Evolutionary conservation across 2,113 vertebrate genomes (phyloP).

Genomic region (Thryonomys swinderianus): DNA sequence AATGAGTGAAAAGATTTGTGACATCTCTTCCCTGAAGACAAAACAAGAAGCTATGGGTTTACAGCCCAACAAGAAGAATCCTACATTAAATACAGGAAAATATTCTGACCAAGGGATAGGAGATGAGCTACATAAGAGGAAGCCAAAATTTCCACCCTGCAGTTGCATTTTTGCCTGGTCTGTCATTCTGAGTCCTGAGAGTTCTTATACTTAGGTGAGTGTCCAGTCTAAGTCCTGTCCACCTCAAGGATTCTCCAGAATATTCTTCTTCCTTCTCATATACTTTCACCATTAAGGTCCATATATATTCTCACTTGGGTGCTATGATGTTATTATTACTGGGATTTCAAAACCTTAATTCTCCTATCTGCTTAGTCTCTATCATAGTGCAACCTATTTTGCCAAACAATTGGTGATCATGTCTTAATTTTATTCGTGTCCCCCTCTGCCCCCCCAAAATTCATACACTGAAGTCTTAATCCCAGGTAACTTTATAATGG

Average conservation of each 20-base stretch:
- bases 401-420: background rate
- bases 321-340: accelerated
- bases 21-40: background rate
- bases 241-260: background rate
- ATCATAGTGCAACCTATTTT: background rate
- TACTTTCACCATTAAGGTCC: background rate
- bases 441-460: background rate
- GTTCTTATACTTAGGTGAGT: accelerated
- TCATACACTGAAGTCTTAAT: background rate
- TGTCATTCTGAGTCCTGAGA: background rate
- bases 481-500: background rate
- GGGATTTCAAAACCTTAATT: background rate
- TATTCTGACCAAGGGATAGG: background rate
- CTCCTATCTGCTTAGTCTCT: background rate
- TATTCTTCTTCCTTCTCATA: background rate
- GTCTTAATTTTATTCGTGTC: background rate
- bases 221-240: background rate
- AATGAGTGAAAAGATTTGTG: too few relatives aligned
- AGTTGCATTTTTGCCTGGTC: background rate
- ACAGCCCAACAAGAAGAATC: background rate
- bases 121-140: background rate
- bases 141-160: background rate
- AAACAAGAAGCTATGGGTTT: background rate
- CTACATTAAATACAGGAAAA: background rate
- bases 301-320: background rate